phyloP scores from a whole-genome alignment of 2,888 invertebrate species.

The Formica aserva region DNA sequence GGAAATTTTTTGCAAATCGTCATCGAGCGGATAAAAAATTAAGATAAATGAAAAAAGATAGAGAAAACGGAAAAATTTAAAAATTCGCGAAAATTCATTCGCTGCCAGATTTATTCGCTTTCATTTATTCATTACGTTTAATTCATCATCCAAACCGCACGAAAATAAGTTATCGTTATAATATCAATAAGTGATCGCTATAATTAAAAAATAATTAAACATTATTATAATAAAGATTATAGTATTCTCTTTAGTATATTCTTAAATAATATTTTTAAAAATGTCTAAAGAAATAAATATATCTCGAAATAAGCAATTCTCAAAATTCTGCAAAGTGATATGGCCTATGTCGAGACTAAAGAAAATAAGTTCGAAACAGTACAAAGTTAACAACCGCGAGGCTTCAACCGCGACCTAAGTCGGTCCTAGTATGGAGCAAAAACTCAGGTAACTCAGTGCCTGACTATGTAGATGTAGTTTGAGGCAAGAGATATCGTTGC shows the following conservation, averaged over 20 bases:
- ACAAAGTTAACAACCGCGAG: slow-evolving; percentile 75
- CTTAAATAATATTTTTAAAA: not conserved
- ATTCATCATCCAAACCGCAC: not conserved
- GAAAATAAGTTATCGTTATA: not conserved
- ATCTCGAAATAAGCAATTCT: not conserved
- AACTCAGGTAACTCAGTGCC: slow-evolving; percentile 72
- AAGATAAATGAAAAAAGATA: slow-evolving; percentile 61
- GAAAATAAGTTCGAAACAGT: slow-evolving; percentile 70
- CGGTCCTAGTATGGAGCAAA: slow-evolving; percentile 61
- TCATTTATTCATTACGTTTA: not conserved
- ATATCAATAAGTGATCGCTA: not conserved
- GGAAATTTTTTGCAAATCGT: slow-evolving; percentile 55
- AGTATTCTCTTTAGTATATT: not conserved
- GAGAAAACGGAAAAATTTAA: slow-evolving; percentile 28
- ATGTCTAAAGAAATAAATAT: not conserved
- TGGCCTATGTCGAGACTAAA: not conserved
- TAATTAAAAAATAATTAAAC: not conserved
- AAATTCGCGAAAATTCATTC: slow-evolving; percentile 10
- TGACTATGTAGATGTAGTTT: slow-evolving; percentile 68
- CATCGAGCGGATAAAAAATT: slow-evolving; percentile 54
- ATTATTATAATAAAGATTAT: not conserved
- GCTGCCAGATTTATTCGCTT: not conserved
- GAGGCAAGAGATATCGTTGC: slow-evolving; percentile 75
- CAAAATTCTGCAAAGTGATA: not conserved
- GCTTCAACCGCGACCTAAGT: slow-evolving; percentile 72